Evolutionary conservation across 2,113 vertebrate genomes (phyloP), one percentile per base, ranked within the genome.

Genomic region (Zeus faber): DNA sequence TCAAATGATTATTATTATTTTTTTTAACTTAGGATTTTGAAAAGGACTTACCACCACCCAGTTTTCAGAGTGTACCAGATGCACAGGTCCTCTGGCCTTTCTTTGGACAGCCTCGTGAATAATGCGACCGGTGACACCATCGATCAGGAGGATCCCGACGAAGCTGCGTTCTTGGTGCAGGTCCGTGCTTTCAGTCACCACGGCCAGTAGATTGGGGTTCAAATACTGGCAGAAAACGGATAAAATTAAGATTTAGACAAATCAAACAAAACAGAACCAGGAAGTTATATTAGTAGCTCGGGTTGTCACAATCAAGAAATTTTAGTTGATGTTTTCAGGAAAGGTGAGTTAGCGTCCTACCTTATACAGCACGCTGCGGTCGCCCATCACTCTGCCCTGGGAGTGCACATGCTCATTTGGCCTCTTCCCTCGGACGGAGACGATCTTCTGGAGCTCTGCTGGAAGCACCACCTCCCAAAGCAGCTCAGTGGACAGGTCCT

Each of bases 291-390:
- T n/a, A n/a, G n/a, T n/a, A n/a, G n/a, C n/a, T n/a, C n/a, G n/a
- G n/a, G n/a, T n/a, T n/a, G n/a, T n/a, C n/a, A n/a, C n/a, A n/a
- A n/a, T n/a, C n/a, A n/a, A n/a, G n/a, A n/a, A n/a, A n/a, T n/a
- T n/a, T n/a, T n/a, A n/a, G n/a, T n/a, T n/a, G n/a, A n/a, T n/a
- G n/a, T n/a, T n/a, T n/a, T n/a, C n/a, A n/a, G 6, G 2, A 13
- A 10, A 26, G 18, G 18, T 45, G 14, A 46, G 37, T n/a, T n/a
- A 11, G 11, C 33, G 0, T 8, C 7, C 6, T 79, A 98, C 97
- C 94, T 99, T 99, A 35, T 99, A 99, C 18, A 99, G 95, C 29
- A 99, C 97, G 0, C 97, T 99, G 37, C 97, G 95, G 68, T 99
- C 97, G 1, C 97, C 97, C 96, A 99, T 98, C 21, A 99, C 96